Percentiles rank a stretch among this genome's conserved stretches.
Evolutionary conservation across 92 coral and sea anemone species (phyloP).

Genomic region (Epizoanthus fatuus): DNA sequence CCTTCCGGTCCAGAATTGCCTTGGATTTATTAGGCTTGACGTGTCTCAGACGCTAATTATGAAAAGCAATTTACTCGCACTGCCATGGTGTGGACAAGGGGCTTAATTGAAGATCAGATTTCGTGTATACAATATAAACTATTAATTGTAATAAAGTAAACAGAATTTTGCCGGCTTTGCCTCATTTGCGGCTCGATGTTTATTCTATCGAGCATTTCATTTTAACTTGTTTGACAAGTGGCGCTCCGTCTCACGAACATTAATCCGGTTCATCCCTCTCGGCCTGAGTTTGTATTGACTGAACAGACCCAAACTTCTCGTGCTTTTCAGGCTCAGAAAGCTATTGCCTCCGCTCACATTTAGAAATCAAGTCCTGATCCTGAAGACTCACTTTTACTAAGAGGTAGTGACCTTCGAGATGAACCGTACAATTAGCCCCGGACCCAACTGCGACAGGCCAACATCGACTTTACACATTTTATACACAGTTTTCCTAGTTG

Average conservation of each 20-base stretch:
- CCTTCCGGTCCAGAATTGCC: not conserved
- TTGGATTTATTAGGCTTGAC: not conserved
- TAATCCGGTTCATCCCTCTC: conserved; percentile 20
- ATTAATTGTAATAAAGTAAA: conserved; percentile 1
- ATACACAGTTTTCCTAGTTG: conserved; percentile 73
- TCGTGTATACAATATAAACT: conserved; percentile 23
- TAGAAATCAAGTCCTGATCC: not conserved
- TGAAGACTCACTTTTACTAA: not conserved
- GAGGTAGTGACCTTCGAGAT: not conserved
- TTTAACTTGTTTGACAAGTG: conserved; percentile 28
- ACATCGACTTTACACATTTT: conserved; percentile 63
- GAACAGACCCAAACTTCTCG: not conserved
- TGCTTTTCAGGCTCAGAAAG: too few relatives aligned
- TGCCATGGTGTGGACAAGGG: conserved; percentile 14
- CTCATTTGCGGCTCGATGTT: conserved; percentile 17
- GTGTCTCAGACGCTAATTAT: not conserved
- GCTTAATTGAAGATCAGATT: conserved; percentile 24
- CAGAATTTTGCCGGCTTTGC: conserved; percentile 18
- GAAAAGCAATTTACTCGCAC: conserved; percentile 29
- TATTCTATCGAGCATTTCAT: conserved; percentile 13
- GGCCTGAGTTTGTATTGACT: not conserved
- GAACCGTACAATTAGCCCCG: conserved; percentile 23
- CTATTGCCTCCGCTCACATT: not conserved
- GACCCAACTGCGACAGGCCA: conserved; percentile 62
- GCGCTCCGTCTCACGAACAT: conserved; percentile 6